Base-by-base conservation (phyloP, 64 coral and sea anemone species). In the Actinia tenebrosa region DNA sequence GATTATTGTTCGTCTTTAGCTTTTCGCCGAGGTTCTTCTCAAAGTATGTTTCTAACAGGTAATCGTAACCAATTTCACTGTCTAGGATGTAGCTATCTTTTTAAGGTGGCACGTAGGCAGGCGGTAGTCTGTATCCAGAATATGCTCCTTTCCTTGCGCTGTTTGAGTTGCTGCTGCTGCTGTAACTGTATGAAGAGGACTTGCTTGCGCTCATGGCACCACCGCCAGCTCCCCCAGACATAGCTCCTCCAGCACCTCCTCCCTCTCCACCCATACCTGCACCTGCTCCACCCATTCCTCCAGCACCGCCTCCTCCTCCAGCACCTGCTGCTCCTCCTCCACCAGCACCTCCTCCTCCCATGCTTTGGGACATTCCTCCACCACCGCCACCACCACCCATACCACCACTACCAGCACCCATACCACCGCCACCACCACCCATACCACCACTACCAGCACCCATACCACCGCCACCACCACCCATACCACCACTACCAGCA, bases 21-120 rank as follows among this genome's bases (percentile, higher is more conserved):
- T 42, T 75, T 1, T 75, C 27, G 42, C 14, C 5, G 13, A 75
- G 2, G 26, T 75, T 75, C 69, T 75, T 75, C 14, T 66, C 63
- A 66, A 26, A 69, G 69, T 75, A 43, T n/a, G 26, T 5, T 8
- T 25, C 27, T 42, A 14, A 26, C 69, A 75, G 18, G 26, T 75
- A 75, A 14, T 42, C 42, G 11, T 26, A 75, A 30, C 69, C 69
- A 75, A 37, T 42, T 10, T 75, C 18, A 1, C 10, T 42, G 69
- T 37, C 25, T 75, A 75, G 22, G 2, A 58, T 42, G n/a, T 13
- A 75, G 69, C 63, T 23, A 23, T 66, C 6, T 75, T 75, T 42
- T 75, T 75, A 96, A 59, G 94, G 94, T 59, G 94, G 94, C 9
- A 96, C 94, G 77, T 96, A 96, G 47, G 94, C 94, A 30, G 94